Evolutionary conservation across 2,113 vertebrate genomes (phyloP).

Genomic region (Alethe castanea): DNA sequence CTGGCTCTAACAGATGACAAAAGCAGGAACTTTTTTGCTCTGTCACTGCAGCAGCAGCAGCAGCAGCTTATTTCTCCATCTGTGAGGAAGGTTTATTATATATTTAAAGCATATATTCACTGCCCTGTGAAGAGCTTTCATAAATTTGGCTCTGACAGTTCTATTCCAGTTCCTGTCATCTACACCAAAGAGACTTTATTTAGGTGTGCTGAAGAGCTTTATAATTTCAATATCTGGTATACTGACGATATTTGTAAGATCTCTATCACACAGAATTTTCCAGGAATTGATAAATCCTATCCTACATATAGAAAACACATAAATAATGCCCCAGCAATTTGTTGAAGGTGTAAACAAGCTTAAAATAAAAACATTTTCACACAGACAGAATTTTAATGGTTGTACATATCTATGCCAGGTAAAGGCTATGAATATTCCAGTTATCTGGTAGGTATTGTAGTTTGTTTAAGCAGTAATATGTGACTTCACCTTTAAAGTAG

Average conservation of each 20-base stretch:
- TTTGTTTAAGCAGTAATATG: neutral
- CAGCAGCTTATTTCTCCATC: neutral
- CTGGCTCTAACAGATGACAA: constrained; percentile 6
- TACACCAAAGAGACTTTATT: constrained; percentile 46
- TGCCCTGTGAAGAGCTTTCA: constrained; percentile 26
- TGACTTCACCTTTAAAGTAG: neutral
- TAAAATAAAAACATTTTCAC: neutral
- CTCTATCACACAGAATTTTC: neutral
- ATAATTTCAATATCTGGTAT: constrained; percentile 33
- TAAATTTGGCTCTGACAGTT: constrained; percentile 42
- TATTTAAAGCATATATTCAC: constrained; percentile 46
- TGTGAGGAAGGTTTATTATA: constrained; percentile 28
- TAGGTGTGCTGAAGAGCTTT: constrained; percentile 17
- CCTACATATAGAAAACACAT: neutral
- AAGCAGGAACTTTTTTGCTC: constrained; percentile 7
- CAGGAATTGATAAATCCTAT: neutral
- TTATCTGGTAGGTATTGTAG: neutral
- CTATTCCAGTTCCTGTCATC: constrained; percentile 38
- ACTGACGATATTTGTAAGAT: neutral
- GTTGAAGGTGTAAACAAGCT: neutral
- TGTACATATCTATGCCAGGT: neutral
- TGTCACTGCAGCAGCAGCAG: neutral
- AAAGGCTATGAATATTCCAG: neutral
- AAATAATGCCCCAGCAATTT: neutral
- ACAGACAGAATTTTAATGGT: neutral